A percentile compares a stretch with the other conserved stretches of the same genome.
Evolutionary conservation across 2,113 vertebrate genomes (phyloP).

Genomic region (Zeus faber): DNA sequence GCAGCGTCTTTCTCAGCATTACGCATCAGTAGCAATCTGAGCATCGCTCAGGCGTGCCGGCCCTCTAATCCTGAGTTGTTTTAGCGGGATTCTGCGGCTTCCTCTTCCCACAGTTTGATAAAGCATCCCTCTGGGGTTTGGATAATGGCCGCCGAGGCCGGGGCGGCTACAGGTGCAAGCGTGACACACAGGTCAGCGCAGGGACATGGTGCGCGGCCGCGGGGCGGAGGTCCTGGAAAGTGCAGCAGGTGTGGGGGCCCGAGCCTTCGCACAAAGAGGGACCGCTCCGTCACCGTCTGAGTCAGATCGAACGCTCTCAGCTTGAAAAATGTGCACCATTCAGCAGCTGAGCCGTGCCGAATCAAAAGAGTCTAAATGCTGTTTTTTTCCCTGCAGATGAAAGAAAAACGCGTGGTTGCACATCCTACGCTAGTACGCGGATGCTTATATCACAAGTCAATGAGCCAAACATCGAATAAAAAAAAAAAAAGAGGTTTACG

Average conservation of each 20-base stretch:
- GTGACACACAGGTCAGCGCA: constrained; percentile 66
- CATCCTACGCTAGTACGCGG: too few relatives aligned
- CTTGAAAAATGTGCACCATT: too few relatives aligned
- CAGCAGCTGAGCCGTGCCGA: too few relatives aligned
- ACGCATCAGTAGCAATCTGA: constrained; percentile 80
- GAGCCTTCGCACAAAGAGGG: too few relatives aligned
- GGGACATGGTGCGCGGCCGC: constrained; percentile 34
- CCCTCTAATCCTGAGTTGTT: constrained; percentile 82
- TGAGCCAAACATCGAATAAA: background rate
- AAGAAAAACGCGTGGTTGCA: too few relatives aligned
- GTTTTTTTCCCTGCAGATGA: too few relatives aligned
- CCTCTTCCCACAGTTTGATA: constrained; percentile 85
- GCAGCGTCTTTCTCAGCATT: constrained; percentile 81
- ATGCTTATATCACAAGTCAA: too few relatives aligned
- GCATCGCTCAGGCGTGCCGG: constrained; percentile 73
- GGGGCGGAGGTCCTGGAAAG: constrained; percentile 13
- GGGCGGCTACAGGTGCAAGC: constrained; percentile 71
- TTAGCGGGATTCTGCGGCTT: constrained; percentile 80
- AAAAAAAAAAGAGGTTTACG: too few relatives aligned
- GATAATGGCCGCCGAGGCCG: constrained; percentile 63
- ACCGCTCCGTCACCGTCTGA: too few relatives aligned
- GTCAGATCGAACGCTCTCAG: background rate
- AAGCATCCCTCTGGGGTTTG: constrained; percentile 70
- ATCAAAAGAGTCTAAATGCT: too few relatives aligned
- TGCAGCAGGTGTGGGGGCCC: constrained; percentile 13